These are phyloP conservation scores for Percopsis transmontana DNA, from an alignment of 2,113 vertebrate genomes.

Conservation along the genomic window DNA sequence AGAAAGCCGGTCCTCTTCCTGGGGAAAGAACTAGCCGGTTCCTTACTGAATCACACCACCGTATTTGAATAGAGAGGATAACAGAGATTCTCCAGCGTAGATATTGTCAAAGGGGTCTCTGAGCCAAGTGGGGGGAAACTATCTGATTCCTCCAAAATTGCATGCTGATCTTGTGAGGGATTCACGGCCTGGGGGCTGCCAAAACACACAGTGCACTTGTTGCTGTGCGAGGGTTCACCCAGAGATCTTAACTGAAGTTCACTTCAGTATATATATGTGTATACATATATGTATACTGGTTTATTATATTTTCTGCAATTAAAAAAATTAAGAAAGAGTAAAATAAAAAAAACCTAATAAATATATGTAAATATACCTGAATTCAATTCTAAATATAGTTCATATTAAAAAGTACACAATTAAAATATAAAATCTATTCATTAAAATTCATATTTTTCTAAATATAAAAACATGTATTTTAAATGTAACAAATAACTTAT, in stretches of 20 bases:
- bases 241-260: conserved; percentile 57
- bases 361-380: neutral
- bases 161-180: conserved; percentile 61
- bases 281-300: too few relatives aligned
- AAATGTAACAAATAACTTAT: neutral
- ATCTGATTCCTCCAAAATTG: conserved; percentile 71
- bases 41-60: conserved; percentile 74
- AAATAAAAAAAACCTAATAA: neutral
- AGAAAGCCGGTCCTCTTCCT: conserved; percentile 92
- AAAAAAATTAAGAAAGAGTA: neutral
- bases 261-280: neutral
- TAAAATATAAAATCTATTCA: too few relatives aligned
- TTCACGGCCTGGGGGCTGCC: conserved; percentile 55
- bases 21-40: conserved; percentile 79
- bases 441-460: neutral
- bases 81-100: conserved; percentile 48
- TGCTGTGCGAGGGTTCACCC: conserved; percentile 70
- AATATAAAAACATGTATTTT: conserved; percentile 7
- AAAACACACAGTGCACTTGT: conserved; percentile 75
- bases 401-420: too few relatives aligned
- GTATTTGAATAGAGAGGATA: conserved; percentile 57
- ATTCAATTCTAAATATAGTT: too few relatives aligned
- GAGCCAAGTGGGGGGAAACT: conserved; percentile 57
- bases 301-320: conserved; percentile 27
- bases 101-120: conserved; percentile 51